Evolutionary conservation across 1,140 invertebrate species (phyloP), one percentile per base, ranked within the genome.

Genomic region (Galendromus occidentalis): DNA sequence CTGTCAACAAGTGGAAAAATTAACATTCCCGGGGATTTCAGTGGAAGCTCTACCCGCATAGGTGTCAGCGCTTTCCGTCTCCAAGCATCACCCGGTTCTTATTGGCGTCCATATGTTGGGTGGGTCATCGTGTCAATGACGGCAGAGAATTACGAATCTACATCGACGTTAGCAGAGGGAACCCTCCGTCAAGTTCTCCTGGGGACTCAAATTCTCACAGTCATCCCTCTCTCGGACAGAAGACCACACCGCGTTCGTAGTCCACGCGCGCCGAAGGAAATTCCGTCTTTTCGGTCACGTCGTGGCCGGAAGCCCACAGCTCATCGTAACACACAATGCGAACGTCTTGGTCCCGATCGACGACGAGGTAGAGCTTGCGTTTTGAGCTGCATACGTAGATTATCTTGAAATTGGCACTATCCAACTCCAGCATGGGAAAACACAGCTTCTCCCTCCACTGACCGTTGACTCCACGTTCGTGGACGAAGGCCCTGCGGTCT

Each of bases 331-430:
- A 59, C 12, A 59, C 22, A 4, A 59, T 33, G 2, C 51, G 51
- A 2, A 59, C 51, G 14, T 59, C 51, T 33, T 59, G 51, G 51
- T 59, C 51, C 2, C 33, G 51, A 29, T 59, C 51, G 2, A 59
- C 51, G 9, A 59, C 51, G 14, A 59, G 51, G 51, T 59, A 59
- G 22, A 59, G 51, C 51, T 59, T 59, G 33, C 51, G 51, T 25
- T 22, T 59, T 14, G 51, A 29, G 22, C 51, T 59, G 22, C 33
- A 59, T 12, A 59, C 51, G 22, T 59, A 59, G 33, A 59, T 59
- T 17, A 59, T 25, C 33, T 59, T 33, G 22, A 29, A 59, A 22
- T 59, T 59, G n/a, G 51, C 22, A 6, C n/a, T 17, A 33, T 59
- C 51, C 25, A 59, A 22, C 22, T 59, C 51, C 14, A 9, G 17